phyloP scores from a whole-genome alignment of 1,140 invertebrate genomes.

The Zaprionus vittiger region DNA sequence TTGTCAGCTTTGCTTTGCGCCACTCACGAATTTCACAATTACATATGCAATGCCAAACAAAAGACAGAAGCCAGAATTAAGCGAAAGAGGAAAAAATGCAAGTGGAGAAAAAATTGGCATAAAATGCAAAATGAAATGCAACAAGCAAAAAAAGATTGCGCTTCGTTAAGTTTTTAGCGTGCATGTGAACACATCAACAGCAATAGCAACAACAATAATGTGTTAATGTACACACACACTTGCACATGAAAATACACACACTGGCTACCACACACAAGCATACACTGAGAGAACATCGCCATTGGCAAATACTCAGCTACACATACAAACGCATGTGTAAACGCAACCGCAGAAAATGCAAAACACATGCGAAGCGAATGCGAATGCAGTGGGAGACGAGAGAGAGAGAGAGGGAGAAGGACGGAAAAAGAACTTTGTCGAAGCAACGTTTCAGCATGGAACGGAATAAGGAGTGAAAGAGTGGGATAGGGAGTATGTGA shows the following conservation, averaged over 20 bases:
- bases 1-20: slow-evolving; percentile 4
- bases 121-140: slow-evolving; percentile 63
- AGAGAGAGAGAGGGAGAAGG: slow-evolving; percentile 1
- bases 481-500: slow-evolving; percentile 7
- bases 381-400: slow-evolving; percentile 8
- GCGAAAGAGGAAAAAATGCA: slow-evolving; percentile 15
- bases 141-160: slow-evolving; percentile 68
- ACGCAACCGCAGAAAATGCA: slow-evolving; percentile 71
- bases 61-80: slow-evolving; percentile 46
- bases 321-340: slow-evolving; percentile 21
- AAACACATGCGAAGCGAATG: slow-evolving; percentile 56
- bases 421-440: slow-evolving; percentile 39
- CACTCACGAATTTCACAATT: slow-evolving; percentile 57
- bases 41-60: slow-evolving; percentile 64
- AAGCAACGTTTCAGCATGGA: slow-evolving; percentile 30
- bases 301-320: slow-evolving; percentile 38
- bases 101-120: slow-evolving; percentile 39
- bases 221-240: slow-evolving; percentile 54
- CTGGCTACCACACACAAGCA: not conserved
- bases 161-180: slow-evolving; percentile 78
- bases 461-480: slow-evolving; percentile 14
- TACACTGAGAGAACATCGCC: slow-evolving; percentile 21
- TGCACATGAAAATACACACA: slow-evolving; percentile 24
- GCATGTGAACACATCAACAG: slow-evolving; percentile 63
- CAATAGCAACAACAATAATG: slow-evolving; percentile 38